phyloP scores from a whole-genome alignment of 2,113 vertebrate species.

The Hemiprocne comata region DNA sequence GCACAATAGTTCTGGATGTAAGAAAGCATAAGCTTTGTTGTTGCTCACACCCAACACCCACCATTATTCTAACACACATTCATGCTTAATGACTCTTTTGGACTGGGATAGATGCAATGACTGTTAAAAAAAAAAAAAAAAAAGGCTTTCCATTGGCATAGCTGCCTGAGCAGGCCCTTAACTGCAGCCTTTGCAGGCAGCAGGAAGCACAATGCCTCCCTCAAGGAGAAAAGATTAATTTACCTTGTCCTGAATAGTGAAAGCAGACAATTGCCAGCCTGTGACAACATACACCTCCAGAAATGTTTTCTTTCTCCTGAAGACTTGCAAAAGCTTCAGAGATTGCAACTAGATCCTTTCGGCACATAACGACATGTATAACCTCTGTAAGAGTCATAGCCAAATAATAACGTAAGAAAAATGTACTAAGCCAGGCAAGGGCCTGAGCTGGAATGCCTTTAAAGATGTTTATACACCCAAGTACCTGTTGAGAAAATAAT shows the following conservation, averaged over 20 bases:
- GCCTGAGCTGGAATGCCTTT: no score
- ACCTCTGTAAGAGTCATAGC: background rate
- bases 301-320: background rate
- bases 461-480: no score
- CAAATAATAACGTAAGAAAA: no score
- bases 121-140: background rate
- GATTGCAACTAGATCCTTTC: background rate
- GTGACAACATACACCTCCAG: background rate
- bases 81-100: background rate
- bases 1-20: background rate
- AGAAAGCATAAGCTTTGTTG: background rate
- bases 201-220: background rate
- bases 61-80: background rate
- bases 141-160: background rate
- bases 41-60: background rate
- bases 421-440: no score
- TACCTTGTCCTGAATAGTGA: background rate
- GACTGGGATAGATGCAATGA: background rate
- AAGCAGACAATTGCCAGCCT: background rate
- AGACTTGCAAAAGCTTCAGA: background rate
- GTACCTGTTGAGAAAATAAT: background rate
- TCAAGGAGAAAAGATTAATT: background rate
- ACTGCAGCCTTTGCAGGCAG: background rate
- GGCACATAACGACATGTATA: background rate
- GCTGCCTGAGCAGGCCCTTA: background rate